Conservation (phyloP, 2,888 invertebrate species). For the Dasysyrphus albostriatus region DNA sequence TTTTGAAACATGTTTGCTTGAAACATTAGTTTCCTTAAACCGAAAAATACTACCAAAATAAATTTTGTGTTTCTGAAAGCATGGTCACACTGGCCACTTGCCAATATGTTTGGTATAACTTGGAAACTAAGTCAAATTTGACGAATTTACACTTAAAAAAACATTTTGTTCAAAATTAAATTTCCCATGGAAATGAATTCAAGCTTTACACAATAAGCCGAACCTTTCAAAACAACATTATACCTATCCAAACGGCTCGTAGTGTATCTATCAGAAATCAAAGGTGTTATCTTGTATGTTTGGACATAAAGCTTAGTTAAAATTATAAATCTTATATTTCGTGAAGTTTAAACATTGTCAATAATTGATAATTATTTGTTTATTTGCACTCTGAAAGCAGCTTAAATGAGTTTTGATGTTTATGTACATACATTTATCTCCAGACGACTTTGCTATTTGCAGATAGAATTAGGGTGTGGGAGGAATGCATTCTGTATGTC, state of each 20-base stretch:
- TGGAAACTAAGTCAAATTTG: too few relatives aligned
- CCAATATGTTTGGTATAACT: too few relatives aligned
- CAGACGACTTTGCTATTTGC: constrained; percentile 5
- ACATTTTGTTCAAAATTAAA: too few relatives aligned
- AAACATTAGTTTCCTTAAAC: too few relatives aligned
- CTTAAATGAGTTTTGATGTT: constrained; percentile 12
- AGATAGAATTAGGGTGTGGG: neutral
- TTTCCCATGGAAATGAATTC: too few relatives aligned
- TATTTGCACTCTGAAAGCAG: neutral
- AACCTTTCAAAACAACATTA: neutral
- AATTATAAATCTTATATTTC: constrained; percentile 1
- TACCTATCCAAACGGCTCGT: neutral
- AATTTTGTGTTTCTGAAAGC: too few relatives aligned
- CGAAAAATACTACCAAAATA: too few relatives aligned
- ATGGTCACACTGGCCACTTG: too few relatives aligned
- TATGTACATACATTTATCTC: neutral
- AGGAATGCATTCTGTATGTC: neutral
- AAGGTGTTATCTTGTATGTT: constrained; percentile 2
- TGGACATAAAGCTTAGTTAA: neutral
- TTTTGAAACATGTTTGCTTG: too few relatives aligned
- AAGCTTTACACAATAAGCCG: too few relatives aligned
- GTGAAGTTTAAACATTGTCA: constrained; percentile 7
- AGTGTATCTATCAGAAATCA: neutral
- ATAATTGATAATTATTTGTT: neutral
- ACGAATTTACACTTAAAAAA: too few relatives aligned